Conservation (phyloP, 2,888 invertebrate species). For the Sphaerophoria rueppellii region DNA sequence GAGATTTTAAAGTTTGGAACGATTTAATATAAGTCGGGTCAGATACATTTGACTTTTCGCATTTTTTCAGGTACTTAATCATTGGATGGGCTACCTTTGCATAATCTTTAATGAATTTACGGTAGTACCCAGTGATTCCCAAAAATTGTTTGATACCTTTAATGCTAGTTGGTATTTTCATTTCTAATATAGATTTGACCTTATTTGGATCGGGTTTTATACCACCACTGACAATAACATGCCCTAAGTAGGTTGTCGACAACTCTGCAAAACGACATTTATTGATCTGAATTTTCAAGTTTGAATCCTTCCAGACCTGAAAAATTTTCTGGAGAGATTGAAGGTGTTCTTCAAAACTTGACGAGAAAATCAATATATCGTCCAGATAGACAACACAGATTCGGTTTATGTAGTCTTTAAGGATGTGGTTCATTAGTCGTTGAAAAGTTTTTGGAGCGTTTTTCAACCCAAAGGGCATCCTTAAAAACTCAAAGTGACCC, state of each 20-base stretch:
- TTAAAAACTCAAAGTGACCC: not conserved
- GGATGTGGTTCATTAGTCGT: not conserved
- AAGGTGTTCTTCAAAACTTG: conserved; percentile 8
- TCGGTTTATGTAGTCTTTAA: not conserved
- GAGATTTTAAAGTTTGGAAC: not conserved
- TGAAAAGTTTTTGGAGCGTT: not conserved
- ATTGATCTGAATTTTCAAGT: not conserved
- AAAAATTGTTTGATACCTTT: not conserved
- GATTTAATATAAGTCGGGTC: conserved; percentile 1
- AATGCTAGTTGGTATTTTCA: not conserved
- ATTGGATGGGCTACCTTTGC: too few species aligned
- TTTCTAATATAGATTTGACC: conserved; percentile 7
- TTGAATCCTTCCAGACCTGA: not conserved
- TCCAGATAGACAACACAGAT: conserved; percentile 8
- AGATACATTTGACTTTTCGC: conserved; percentile 1
- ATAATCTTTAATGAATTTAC: too few species aligned
- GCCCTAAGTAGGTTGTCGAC: conserved; percentile 8
- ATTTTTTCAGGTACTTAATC: too few species aligned
- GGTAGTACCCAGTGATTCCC: too few species aligned
- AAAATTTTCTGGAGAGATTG: conserved; percentile 1
- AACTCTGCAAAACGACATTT: not conserved
- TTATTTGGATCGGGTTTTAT: conserved; percentile 12
- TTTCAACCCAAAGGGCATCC: not conserved
- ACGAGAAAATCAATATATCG: conserved; percentile 2
- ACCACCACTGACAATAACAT: not conserved